Evolutionary conservation across 92 coral and sea anemone genomes (phyloP).

Genomic region (Epizoanthus illoricatus): DNA sequence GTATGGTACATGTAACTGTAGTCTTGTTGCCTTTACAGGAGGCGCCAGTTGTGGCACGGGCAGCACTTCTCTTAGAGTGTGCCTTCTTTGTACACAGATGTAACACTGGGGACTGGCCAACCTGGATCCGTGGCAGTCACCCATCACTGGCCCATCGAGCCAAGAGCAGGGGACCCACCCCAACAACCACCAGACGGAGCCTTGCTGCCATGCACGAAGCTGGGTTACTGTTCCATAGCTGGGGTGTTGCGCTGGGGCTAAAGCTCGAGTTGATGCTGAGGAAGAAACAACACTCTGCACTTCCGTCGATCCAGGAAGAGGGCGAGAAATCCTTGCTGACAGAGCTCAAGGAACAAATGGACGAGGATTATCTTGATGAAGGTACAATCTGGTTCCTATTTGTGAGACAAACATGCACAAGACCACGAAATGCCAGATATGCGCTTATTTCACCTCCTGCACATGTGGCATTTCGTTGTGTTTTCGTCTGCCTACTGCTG

Average conservation of each 20-base stretch:
- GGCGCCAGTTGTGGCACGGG: conserved; percentile 94
- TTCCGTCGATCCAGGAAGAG: conserved; percentile 74
- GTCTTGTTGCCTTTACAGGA: conserved; percentile 48
- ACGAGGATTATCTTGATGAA: conserved; percentile 97
- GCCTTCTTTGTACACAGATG: conserved; percentile 88
- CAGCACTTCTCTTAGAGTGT: conserved; percentile 89
- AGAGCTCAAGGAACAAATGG: conserved; percentile 60
- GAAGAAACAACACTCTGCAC: conserved; percentile 48
- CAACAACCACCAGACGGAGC: conserved; percentile 85
- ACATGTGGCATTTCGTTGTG: too few species aligned
- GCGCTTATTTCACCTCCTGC: too few species aligned
- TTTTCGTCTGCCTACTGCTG: too few species aligned
- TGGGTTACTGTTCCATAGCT: conserved; percentile 85
- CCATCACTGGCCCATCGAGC: conserved; percentile 80
- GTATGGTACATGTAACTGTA: background rate
- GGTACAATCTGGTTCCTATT: conserved; percentile 42
- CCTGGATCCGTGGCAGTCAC: conserved; percentile 95
- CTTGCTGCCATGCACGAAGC: conserved; percentile 98
- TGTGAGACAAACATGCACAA: too few species aligned
- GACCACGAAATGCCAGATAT: too few species aligned
- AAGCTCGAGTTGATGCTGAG: conserved; percentile 78
- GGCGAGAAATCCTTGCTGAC: conserved; percentile 36
- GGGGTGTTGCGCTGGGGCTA: conserved; percentile 96
- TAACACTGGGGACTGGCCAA: conserved; percentile 96
- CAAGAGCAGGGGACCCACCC: conserved; percentile 65